A percentile compares a stretch with the other conserved stretches of the same genome.
Conservation (phyloP, 2,888 invertebrate genomes). For the Ichneumoninae sp. region DNA sequence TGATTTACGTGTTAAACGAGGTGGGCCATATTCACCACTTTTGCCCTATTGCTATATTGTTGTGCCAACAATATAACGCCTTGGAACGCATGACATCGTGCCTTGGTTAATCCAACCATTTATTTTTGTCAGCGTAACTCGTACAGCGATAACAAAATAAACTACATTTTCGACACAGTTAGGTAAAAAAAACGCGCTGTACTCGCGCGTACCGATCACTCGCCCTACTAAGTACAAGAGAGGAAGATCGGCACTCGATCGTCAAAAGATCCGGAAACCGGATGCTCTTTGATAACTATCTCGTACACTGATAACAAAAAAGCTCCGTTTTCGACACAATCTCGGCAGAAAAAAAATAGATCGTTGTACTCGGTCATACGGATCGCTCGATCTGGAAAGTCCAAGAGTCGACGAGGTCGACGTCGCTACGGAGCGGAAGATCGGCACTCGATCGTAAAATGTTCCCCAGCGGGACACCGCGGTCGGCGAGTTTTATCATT, state of each 20-base stretch:
- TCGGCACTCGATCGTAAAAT: conserved; percentile 75
- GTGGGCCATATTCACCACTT: too few species aligned
- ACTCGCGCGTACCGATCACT: conserved; percentile 28
- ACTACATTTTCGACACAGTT: not conserved
- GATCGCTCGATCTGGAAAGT: conserved; percentile 63
- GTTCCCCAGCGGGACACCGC: conserved; percentile 78
- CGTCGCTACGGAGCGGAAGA: conserved; percentile 65
- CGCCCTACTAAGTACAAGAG: conserved; percentile 62
- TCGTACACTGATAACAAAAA: not conserved
- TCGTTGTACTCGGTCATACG: not conserved
- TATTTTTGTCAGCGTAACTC: not conserved
- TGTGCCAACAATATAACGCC: too few species aligned
- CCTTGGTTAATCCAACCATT: too few species aligned
- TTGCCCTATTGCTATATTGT: too few species aligned
- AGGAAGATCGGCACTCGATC: conserved; percentile 69
- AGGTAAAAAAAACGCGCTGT: not conserved
- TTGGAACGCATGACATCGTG: too few species aligned
- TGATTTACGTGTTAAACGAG: too few species aligned
- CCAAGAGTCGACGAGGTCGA: conserved; percentile 21
- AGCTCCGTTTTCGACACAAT: not conserved
- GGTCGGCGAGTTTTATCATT: conserved; percentile 78
- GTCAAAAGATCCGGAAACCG: conserved; percentile 76
- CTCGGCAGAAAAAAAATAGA: not conserved
- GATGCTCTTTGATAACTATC: too few species aligned
- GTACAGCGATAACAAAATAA: not conserved